A percentile compares a stretch with the other conserved stretches of the same genome.
phyloP scores from a whole-genome alignment of 2,797 vertebrate genomes.

The Coendou prehensilis region DNA sequence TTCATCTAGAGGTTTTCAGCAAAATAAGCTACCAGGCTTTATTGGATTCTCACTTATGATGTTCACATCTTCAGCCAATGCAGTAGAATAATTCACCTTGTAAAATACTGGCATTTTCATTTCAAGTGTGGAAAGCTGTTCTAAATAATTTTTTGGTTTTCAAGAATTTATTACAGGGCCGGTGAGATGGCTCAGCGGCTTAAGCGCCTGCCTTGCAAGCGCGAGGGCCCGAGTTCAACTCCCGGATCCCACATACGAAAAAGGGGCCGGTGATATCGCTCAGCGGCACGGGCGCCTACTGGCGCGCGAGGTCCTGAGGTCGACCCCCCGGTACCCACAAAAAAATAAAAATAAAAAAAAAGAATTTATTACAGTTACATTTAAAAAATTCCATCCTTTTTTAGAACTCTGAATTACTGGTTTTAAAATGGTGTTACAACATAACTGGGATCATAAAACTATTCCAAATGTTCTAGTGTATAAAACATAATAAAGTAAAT shows the following conservation, averaged over 20 bases:
- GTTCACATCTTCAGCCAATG: neutral
- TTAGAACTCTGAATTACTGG: slow-evolving; percentile 46
- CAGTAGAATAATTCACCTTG: neutral
- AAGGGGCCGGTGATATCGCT: no score
- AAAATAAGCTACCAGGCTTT: neutral
- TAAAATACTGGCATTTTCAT: slow-evolving; percentile 6
- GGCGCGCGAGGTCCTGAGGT: no score
- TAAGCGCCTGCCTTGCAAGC: no score
- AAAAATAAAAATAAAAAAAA: no score
- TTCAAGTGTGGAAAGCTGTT: slow-evolving; percentile 45
- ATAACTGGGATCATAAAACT: slow-evolving; percentile 36
- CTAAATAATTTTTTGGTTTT: slow-evolving; percentile 17
- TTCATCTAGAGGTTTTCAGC: slow-evolving; percentile 15
- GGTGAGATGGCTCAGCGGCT: no score
- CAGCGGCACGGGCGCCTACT: no score
- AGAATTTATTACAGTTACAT: slow-evolving; percentile 41
- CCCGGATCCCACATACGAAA: no score
- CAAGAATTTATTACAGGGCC: slow-evolving; percentile 41
- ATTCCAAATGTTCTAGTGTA: slow-evolving; percentile 21
- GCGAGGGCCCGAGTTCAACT: no score
- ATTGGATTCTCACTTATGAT: neutral
- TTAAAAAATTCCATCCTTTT: slow-evolving; percentile 14
- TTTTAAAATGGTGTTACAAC: slow-evolving; percentile 18
- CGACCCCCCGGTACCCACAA: no score
- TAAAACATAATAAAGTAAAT: slow-evolving; percentile 66